Evolutionary conservation across 1,140 invertebrate species (phyloP), one percentile per base, ranked within the genome.

Genomic region (Oreohelix idahoensis): DNA sequence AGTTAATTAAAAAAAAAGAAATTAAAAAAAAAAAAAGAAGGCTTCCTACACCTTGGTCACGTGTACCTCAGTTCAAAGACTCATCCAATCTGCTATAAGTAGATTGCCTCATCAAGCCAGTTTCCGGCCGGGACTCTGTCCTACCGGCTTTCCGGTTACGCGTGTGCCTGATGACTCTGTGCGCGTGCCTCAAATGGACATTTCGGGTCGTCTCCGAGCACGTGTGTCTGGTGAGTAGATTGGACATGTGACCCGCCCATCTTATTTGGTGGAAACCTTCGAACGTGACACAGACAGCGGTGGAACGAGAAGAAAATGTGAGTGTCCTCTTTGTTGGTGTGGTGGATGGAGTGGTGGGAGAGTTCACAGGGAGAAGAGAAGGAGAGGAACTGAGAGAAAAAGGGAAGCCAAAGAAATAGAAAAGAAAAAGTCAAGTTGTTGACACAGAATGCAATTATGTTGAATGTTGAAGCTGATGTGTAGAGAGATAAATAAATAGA

Each of bases 171-270:
- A 73, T 73, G 71, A 73, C 71, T 26, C 71, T 32, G 35, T 39
- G 71, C 71, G 39, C 71, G 71, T 73, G 71, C 71, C 38, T 39
- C 71, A 73, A 73, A 73, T 73, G 71, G 71, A 73, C 71, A 73
- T 73, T 73, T 73, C 36, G 71, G 71, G 36, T 73, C 71, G 71
- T 42, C 38, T 29, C 17, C 11, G 13, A 42, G 71, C 71, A 73
- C 71, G 71, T 73, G 71, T 36, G 42, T n/a, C 10, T 2, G 71
- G 36, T 39, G 71, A 73, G 36, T 73, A 73, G 20, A 73, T 42
- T 73, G 71, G 23, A 15, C 36, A 45, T 26, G 71, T 39, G 42
- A 39, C 36, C 36, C 71, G 71, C 71, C 71, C 71, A 39, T 42
- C 71, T n/a, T 45, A 42, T 73, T 73, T 73, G 8, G 36, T 5